phyloP scores from a whole-genome alignment of 2,113 vertebrate species.

The Cygnus atratus region DNA sequence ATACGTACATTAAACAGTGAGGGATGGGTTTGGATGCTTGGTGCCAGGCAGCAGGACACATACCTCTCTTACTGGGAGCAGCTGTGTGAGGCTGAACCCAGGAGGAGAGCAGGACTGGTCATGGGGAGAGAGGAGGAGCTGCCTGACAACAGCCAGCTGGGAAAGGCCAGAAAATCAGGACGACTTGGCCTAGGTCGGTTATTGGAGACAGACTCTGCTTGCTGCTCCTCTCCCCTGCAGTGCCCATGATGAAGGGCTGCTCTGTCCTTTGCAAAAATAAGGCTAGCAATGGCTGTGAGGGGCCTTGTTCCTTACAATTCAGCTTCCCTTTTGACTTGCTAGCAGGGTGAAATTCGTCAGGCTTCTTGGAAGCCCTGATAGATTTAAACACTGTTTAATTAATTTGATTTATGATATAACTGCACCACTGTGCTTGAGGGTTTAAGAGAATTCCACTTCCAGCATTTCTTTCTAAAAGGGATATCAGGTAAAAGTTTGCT shows the following conservation, averaged over 20 bases:
- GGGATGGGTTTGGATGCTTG: background rate
- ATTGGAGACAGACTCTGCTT: background rate
- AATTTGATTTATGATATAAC: slow-evolving; percentile 55
- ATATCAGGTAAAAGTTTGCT: background rate
- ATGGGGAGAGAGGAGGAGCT: background rate
- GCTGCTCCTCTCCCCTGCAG: background rate
- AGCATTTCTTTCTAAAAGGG: background rate
- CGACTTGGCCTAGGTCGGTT: background rate
- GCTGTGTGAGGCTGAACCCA: fast-evolving
- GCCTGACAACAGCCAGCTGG: background rate
- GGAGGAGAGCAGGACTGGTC: background rate
- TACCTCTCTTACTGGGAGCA: background rate
- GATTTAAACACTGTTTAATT: slow-evolving; percentile 33
- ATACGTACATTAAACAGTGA: fast-evolving
- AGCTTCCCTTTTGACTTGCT: background rate
- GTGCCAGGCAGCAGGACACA: background rate
- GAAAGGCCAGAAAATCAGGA: background rate
- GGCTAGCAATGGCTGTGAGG: background rate
- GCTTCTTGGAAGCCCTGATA: background rate
- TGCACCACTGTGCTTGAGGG: slow-evolving; percentile 5
- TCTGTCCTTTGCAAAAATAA: background rate
- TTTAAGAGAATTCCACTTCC: slow-evolving; percentile 16
- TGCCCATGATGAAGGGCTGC: fast-evolving
- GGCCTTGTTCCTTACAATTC: background rate
- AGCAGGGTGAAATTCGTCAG: background rate